Evolutionary conservation across 2,797 vertebrate species (phyloP).

Genomic region (Phrynocephalus forsythii): DNA sequence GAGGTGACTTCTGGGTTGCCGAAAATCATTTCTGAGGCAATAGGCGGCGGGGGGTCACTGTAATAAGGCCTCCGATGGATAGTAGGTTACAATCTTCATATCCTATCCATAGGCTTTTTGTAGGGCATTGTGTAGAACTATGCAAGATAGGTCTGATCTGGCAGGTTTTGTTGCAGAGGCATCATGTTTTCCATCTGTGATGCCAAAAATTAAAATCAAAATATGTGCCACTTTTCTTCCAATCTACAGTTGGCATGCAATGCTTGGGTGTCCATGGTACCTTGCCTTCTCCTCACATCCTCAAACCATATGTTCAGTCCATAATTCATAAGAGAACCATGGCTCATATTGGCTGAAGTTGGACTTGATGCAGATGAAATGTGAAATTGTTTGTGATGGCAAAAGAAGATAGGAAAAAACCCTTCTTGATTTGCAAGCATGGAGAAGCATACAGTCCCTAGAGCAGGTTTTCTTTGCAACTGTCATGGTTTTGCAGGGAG

Average conservation of each 20-base stretch:
- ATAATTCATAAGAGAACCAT: not conserved
- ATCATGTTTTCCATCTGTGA: too few species aligned
- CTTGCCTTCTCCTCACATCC: not conserved
- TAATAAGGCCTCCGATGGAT: too few species aligned
- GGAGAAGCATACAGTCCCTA: not conserved
- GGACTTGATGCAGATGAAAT: not conserved
- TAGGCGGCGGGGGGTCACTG: too few species aligned
- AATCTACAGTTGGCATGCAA: not conserved
- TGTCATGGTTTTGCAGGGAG: not conserved
- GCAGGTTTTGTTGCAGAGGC: too few species aligned
- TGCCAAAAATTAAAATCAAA: too few species aligned
- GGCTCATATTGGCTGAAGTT: not conserved
- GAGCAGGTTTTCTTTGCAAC: not conserved
- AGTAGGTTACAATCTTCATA: too few species aligned
- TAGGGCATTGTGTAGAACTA: too few species aligned
- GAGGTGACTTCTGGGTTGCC: too few species aligned
- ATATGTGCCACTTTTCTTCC: too few species aligned
- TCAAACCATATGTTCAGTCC: not conserved
- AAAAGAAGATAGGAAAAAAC: not conserved
- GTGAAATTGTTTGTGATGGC: not conserved
- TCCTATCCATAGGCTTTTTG: not conserved
- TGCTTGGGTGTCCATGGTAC: not conserved
- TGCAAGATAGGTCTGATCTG: too few species aligned
- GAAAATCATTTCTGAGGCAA: too few species aligned
- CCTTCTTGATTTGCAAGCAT: too few species aligned